These are phyloP conservation scores for Caenorhabditis sp. DNA, from an alignment of 2,888 invertebrate species.

Conservation along the genomic window DNA sequence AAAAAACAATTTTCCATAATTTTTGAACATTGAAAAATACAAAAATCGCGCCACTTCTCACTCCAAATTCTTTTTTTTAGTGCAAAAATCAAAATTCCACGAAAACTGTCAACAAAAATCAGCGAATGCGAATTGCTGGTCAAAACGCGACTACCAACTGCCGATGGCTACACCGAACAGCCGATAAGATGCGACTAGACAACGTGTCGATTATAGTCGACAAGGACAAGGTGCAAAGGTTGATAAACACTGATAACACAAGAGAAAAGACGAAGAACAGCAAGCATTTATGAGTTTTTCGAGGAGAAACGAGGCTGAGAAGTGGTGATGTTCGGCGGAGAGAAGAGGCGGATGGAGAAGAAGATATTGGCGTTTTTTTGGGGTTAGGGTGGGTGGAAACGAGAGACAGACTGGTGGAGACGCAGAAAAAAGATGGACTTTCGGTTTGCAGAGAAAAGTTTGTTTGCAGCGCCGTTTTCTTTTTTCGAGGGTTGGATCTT, in stretches of 20 bases:
- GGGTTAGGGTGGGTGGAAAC: background rate
- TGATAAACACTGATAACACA: background rate
- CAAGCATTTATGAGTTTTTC: no score
- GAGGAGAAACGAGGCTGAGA: no score
- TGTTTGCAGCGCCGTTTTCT: background rate
- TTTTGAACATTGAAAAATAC: no score
- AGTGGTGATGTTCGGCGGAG: background rate
- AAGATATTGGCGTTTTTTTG: background rate
- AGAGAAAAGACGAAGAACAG: background rate
- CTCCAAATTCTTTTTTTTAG: no score
- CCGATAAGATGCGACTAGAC: background rate
- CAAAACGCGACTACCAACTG: background rate
- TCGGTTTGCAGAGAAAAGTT: background rate
- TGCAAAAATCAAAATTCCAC: no score
- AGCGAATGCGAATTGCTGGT: no score
- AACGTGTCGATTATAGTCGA: background rate
- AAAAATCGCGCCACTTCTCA: no score
- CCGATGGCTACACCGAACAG: background rate
- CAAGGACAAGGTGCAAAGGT: constrained; percentile 1
- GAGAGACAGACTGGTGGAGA: background rate
- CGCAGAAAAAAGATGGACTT: background rate
- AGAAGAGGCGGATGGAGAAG: background rate
- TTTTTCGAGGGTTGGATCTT: no score
- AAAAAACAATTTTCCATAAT: no score
- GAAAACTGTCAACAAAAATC: background rate